phyloP scores from a whole-genome alignment of 2,113 vertebrate species.

The Eclectus roratus region DNA sequence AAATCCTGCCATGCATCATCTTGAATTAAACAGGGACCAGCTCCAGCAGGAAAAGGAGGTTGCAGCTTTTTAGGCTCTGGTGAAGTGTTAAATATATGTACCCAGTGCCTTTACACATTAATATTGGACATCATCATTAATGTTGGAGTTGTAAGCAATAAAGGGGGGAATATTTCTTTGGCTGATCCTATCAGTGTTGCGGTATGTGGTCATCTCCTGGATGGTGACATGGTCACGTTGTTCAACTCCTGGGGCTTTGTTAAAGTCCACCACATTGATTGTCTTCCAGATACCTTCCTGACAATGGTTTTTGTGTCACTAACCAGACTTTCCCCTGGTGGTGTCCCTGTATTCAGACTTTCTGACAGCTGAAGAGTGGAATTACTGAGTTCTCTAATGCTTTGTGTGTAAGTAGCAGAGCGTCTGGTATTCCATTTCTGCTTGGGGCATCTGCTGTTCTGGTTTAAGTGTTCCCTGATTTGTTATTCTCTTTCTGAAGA shows the following conservation, averaged over 20 bases:
- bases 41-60: background rate
- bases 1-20: background rate
- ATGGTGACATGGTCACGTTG: background rate
- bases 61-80: background rate
- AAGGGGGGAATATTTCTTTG: background rate
- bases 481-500: background rate
- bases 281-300: background rate
- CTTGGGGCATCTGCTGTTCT: background rate
- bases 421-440: background rate
- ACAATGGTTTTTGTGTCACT: background rate
- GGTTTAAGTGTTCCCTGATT: background rate
- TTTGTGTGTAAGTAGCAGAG: background rate
- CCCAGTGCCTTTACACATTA: accelerated
- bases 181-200: background rate
- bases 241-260: background rate
- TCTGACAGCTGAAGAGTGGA: background rate
- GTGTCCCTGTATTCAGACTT: background rate
- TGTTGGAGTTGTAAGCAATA: accelerated
- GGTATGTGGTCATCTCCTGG: background rate
- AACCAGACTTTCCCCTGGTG: background rate
- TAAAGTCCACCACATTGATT: background rate
- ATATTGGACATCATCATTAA: accelerated
- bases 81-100: background rate
- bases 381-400: background rate
- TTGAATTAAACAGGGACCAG: background rate